phyloP scores from a whole-genome alignment of 2,113 vertebrate species.

The Acrocephalus arundinaceus region DNA sequence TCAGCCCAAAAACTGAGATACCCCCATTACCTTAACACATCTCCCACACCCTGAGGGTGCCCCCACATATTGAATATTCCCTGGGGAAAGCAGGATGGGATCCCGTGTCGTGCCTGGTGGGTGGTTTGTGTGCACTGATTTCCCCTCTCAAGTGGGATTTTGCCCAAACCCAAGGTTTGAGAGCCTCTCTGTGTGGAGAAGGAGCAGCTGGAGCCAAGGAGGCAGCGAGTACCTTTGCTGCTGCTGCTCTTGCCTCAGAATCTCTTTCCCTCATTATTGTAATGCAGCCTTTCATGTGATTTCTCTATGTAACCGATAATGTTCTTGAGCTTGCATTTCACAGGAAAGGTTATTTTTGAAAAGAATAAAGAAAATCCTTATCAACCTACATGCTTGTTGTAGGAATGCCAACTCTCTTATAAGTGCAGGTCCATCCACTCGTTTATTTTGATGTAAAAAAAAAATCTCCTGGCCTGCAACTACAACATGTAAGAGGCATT shows the following conservation, averaged over 20 bases:
- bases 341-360: slow-evolving; percentile 64
- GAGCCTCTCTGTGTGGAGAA: neutral
- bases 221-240: neutral
- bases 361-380: slow-evolving; percentile 69
- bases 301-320: slow-evolving; percentile 57
- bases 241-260: neutral
- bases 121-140: neutral
- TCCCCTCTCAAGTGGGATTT: neutral
- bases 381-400: slow-evolving; percentile 46
- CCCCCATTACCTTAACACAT: fast-evolving
- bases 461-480: slow-evolving; percentile 15
- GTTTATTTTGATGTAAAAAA: slow-evolving; percentile 54
- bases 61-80: fast-evolving
- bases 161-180: neutral
- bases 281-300: slow-evolving; percentile 54
- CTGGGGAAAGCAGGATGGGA: neutral
- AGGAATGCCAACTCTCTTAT: slow-evolving; percentile 54
- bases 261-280: slow-evolving; percentile 43
- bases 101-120: fast-evolving
- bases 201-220: slow-evolving; percentile 3
- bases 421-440: slow-evolving; percentile 37
- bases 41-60: neutral
- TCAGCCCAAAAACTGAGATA: neutral
- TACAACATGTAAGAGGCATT: slow-evolving; percentile 20
- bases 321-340: slow-evolving; percentile 61